Evolutionary conservation across 2,113 vertebrate genomes (phyloP).

Genomic region (Cyphomyrus discorhynchus): DNA sequence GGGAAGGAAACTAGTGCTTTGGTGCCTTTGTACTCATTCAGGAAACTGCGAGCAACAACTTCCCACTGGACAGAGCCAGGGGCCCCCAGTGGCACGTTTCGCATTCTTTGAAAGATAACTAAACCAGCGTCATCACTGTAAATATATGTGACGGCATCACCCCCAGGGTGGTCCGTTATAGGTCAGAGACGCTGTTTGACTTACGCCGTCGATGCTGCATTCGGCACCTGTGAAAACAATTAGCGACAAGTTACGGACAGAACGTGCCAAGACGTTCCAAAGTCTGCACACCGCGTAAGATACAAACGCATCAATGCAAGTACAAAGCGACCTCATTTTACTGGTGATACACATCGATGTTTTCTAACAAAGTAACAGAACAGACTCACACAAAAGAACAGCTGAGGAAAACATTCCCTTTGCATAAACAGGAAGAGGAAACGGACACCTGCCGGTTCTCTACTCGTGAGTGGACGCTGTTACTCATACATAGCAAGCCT

Average conservation of each 20-base stretch:
- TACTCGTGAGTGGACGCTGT: neutral
- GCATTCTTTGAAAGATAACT: neutral
- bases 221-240: conserved; percentile 6
- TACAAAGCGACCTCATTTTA: neutral
- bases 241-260: neutral
- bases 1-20: conserved; percentile 35
- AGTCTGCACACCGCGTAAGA: neutral
- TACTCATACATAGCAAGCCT: neutral
- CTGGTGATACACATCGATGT: neutral
- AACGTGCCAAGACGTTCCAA: neutral
- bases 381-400: neutral
- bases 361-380: neutral
- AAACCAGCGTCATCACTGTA: neutral
- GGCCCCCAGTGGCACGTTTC: neutral
- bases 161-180: neutral
- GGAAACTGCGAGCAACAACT: conserved; percentile 32
- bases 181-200: neutral
- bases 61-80: neutral
- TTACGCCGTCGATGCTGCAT: conserved; percentile 3
- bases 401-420: neutral
- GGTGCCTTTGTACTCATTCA: conserved; percentile 26
- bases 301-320: neutral
- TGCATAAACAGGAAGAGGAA: conserved; percentile 13
- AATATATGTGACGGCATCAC: neutral
- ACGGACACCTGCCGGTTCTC: neutral